Evolutionary conservation across 2,888 invertebrate species (phyloP).

Genomic region (Sarcophaga rosellei): DNA sequence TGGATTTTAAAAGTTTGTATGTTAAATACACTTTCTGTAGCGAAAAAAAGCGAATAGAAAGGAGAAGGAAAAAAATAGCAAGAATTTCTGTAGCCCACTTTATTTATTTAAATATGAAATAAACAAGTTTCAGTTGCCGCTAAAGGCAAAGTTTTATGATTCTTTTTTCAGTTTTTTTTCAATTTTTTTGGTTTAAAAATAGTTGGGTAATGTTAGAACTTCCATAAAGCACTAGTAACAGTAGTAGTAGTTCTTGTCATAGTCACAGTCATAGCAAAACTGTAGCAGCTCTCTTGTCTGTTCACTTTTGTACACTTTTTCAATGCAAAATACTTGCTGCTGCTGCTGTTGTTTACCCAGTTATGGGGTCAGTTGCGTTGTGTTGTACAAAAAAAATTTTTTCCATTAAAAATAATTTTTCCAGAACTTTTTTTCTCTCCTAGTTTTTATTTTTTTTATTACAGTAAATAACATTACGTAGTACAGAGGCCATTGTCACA

Average conservation of each 20-base stretch:
- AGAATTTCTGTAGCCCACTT: conserved; percentile 41
- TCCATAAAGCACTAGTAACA: conserved; percentile 1
- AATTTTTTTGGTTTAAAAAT: conserved; percentile 20
- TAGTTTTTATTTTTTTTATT: conserved; percentile 32
- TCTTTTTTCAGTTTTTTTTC: not conserved
- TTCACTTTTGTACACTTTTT: not conserved
- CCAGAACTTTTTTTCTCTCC: conserved; percentile 1
- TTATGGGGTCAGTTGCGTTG: conserved; percentile 54
- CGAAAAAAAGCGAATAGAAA: conserved; percentile 18
- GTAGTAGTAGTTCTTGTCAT: conserved; percentile 30
- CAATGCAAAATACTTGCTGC: not conserved
- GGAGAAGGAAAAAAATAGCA: not conserved
- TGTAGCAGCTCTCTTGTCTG: not conserved
- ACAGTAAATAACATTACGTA: conserved; percentile 49
- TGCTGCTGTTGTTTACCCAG: conserved; percentile 34
- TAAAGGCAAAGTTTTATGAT: conserved; percentile 53
- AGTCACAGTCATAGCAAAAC: conserved; percentile 23
- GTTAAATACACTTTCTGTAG: not conserved
- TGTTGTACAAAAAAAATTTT: conserved; percentile 31
- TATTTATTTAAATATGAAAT: conserved; percentile 66
- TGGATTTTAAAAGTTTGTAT: conserved; percentile 21
- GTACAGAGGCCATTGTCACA: conserved; percentile 56
- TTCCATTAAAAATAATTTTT: conserved; percentile 40
- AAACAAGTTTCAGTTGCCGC: conserved; percentile 65
- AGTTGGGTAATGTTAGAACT: conserved; percentile 34